Evolutionary conservation across 2,113 vertebrate genomes (phyloP).

Genomic region (Apteryx mantelli): DNA sequence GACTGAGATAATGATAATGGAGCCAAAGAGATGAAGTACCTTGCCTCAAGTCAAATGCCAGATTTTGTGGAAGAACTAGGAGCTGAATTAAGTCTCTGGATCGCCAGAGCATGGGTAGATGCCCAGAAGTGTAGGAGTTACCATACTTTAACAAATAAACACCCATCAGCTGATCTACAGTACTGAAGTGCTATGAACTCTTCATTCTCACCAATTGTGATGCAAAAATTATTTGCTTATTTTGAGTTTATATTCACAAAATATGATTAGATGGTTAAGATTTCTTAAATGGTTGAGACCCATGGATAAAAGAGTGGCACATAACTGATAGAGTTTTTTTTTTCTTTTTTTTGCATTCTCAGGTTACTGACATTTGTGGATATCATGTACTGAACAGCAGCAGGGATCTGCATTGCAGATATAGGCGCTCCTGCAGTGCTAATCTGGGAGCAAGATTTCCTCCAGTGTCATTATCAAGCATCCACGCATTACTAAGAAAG

Average conservation of each 20-base stretch:
- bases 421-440: constrained; percentile 57
- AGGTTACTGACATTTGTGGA: constrained; percentile 39
- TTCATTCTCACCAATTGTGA: neutral
- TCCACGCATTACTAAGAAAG: constrained; percentile 38
- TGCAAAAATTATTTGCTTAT: neutral
- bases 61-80: neutral
- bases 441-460: constrained; percentile 55
- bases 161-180: neutral
- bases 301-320: neutral
- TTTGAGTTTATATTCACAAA: neutral
- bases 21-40: neutral
- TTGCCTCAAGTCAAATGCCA: neutral
- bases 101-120: neutral
- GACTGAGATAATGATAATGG: neutral
- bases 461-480: constrained; percentile 43
- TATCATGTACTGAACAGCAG: constrained; percentile 19
- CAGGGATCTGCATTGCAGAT: constrained; percentile 66
- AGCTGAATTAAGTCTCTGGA: neutral
- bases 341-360: neutral
- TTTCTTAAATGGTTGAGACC: neutral
- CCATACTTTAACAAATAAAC: neutral
- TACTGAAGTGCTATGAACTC: neutral
- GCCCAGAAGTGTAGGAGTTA: neutral
- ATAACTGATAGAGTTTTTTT: neutral
- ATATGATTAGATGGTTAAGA: neutral